phyloP scores from a whole-genome alignment of 2,113 vertebrate genomes.

The Andinoacara biseriatus region DNA sequence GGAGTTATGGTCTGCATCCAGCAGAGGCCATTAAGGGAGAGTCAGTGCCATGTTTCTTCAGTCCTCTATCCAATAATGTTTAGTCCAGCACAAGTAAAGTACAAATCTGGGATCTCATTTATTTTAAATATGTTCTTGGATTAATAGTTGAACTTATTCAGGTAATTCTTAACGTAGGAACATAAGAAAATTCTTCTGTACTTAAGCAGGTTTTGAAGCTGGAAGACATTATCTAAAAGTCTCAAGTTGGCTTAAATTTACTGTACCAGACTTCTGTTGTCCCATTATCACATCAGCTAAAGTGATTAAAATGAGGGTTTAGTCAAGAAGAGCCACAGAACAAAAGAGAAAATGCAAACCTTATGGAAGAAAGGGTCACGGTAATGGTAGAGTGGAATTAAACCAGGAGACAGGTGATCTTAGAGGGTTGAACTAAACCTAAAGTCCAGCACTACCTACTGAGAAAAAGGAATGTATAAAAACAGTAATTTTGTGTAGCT shows the following conservation, averaged over 20 bases:
- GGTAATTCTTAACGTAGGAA: not conserved
- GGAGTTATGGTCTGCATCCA: not conserved
- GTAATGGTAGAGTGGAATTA: not conserved
- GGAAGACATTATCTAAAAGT: not conserved
- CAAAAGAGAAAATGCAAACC: too few relatives aligned
- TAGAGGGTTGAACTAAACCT: not conserved
- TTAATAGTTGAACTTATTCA: not conserved
- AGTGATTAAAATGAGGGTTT: not conserved
- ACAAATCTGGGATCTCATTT: not conserved
- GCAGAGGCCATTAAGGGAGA: fast-evolving
- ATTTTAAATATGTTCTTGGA: not conserved
- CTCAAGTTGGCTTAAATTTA: not conserved
- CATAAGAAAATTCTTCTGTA: not conserved
- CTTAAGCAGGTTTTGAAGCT: not conserved
- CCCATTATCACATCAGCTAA: not conserved
- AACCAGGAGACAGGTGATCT: not conserved
- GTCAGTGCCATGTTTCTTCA: not conserved
- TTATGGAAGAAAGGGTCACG: not conserved
- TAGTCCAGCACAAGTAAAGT: not conserved
- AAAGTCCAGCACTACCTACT: too few relatives aligned
- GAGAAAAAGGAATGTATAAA: too few relatives aligned
- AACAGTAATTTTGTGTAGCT: too few relatives aligned
- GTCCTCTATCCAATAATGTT: not conserved
- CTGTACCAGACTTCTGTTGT: not conserved
- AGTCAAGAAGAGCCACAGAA: not conserved